phyloP scores from a whole-genome alignment of 2,888 invertebrate genomes.

The Cheilosia vernalis region DNA sequence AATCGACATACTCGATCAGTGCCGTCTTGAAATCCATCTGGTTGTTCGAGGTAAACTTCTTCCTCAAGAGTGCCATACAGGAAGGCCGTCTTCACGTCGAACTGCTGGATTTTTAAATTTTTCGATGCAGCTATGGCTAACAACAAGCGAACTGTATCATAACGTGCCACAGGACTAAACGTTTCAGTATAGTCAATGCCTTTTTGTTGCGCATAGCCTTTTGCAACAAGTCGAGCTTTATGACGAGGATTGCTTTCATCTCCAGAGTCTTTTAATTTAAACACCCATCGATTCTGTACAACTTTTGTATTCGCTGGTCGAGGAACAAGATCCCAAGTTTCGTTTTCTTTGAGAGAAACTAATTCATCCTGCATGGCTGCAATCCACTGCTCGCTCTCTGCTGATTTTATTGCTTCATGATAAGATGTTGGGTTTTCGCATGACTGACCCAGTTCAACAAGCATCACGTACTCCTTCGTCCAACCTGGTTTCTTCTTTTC shows the following conservation, averaged over 20 bases:
- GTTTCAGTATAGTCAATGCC: slow-evolving; percentile 12
- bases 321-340: slow-evolving; percentile 13
- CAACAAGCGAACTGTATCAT: slow-evolving; percentile 32
- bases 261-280: not conserved
- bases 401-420: slow-evolving; percentile 20
- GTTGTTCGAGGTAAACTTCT: slow-evolving; percentile 22
- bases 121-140: slow-evolving; percentile 26
- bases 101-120: slow-evolving; percentile 29
- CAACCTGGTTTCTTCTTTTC: slow-evolving; percentile 9
- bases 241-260: slow-evolving; percentile 9
- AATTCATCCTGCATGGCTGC: slow-evolving; percentile 8
- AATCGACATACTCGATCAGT: slow-evolving; percentile 11
- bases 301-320: slow-evolving; percentile 20
- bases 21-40: slow-evolving; percentile 9
- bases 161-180: slow-evolving; percentile 12
- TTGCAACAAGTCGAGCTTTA: slow-evolving; percentile 7
- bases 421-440: slow-evolving; percentile 8
- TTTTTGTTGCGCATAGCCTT: slow-evolving; percentile 17
- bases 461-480: slow-evolving; percentile 19
- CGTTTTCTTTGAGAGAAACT: slow-evolving; percentile 14
- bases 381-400: not conserved
- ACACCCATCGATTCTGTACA: slow-evolving; percentile 14
- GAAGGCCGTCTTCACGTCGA: slow-evolving; percentile 5
- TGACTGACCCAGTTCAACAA: not conserved
- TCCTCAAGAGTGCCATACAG: slow-evolving; percentile 8